Percentiles rank a stretch among this genome's conserved stretches.
These are phyloP conservation scores for Temnothorax ravouxi DNA, from an alignment of 2,888 invertebrate species.

Conservation along the genomic window DNA sequence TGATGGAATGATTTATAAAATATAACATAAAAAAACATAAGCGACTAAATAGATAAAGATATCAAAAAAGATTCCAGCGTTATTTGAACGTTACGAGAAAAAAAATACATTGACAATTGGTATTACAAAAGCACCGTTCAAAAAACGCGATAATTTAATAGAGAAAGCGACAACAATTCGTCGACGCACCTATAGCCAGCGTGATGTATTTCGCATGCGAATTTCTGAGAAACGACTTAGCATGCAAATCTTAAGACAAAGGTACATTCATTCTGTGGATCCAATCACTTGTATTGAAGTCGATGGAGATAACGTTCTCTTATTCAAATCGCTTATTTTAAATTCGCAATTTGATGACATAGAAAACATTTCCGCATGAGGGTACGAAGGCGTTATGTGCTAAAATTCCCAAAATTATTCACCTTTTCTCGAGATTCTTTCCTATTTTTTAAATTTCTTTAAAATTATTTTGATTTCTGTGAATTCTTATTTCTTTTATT, in stretches of 20 bases:
- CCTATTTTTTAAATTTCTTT: background rate
- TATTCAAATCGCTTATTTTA: conserved; percentile 22
- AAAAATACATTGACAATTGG: background rate
- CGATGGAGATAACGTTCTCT: background rate
- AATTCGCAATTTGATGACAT: conserved; percentile 8
- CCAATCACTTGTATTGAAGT: conserved; percentile 8
- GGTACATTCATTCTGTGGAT: background rate
- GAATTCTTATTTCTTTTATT: background rate
- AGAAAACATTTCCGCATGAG: background rate
- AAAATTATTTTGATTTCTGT: background rate
- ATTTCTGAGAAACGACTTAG: conserved; percentile 2
- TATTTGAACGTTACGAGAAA: background rate
- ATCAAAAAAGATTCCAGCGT: background rate
- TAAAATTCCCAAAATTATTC: background rate
- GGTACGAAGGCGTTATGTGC: background rate
- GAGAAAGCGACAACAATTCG: background rate
- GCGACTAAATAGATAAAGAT: background rate
- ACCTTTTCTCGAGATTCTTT: background rate
- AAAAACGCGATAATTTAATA: background rate
- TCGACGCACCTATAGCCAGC: background rate
- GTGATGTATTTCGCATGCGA: background rate
- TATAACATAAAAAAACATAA: background rate
- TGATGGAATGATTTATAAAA: background rate
- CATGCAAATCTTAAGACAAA: conserved; percentile 16
- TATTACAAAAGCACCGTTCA: background rate